Base-by-base conservation (phyloP, 2,888 invertebrate species). In the Salticus scenicus region DNA sequence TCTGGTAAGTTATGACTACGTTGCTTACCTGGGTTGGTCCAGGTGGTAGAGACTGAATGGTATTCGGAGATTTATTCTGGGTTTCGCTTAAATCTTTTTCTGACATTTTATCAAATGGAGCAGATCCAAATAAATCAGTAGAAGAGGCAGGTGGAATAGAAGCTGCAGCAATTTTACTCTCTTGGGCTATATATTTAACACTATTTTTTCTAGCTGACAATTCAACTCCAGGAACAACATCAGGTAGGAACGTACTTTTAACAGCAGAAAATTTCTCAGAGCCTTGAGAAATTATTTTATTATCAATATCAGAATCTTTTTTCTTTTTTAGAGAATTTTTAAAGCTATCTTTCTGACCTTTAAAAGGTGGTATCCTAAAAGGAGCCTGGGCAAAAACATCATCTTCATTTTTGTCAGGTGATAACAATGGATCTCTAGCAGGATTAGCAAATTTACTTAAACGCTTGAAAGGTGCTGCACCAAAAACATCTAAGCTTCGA, bases 301-400 rank as follows among this genome's bases (percentile, higher is more conserved):
- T 64, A 27, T 74, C 63, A 12, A 37, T 14, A 30, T 30, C 14
- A 10, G 67, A 5, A 27, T 76, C 82, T 27, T 83, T 83, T 37
- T 82, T 87, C 78, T 81, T 87, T 47, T 87, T 81, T n/a, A 87
- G 27, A 0, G 81, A 79, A 67, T 75, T 77, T 67, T 83, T 84
- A 31, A 80, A 74, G 27, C 74, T 80, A 51, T 87, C 87, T 71
- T 87, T 80, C 42, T 76, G 42, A 17, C 87, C 69, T 42, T 85
- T 87, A 41, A 88, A 80, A 17, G 88, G 88, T 10, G 88, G 88
- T 63, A 84, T 87, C 47, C 81, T 88, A 69, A 95, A 95, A 0
- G 95, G 95, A 0, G 95, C 95, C 91, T 94, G 91, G 0, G 94
- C 94, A 90, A 95, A 95, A 0, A 95, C 94, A 89, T 95, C 95